Conservation (phyloP, 2,797 vertebrate species). For the Brachyalestes nurse region DNA sequence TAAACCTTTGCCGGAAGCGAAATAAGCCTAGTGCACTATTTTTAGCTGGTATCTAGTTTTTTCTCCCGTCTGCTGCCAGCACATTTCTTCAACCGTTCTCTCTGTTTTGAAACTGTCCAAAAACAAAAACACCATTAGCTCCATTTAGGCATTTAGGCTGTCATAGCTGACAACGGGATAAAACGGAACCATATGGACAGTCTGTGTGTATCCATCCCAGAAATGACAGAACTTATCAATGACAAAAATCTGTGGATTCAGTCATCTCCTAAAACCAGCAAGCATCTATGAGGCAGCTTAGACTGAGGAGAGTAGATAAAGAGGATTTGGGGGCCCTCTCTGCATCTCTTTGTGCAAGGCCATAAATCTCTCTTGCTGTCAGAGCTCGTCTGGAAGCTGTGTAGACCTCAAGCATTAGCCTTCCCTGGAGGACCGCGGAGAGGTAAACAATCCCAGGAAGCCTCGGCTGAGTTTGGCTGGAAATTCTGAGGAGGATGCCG, state of each 20-base stretch:
- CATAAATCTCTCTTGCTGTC: slow-evolving; percentile 43
- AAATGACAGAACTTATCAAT: slow-evolving; percentile 21
- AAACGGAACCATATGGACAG: slow-evolving; percentile 1
- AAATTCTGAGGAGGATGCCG: neutral
- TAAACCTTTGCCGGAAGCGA: slow-evolving; percentile 4
- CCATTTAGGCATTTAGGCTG: neutral
- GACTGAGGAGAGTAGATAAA: slow-evolving; percentile 38
- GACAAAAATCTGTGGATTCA: slow-evolving; percentile 20
- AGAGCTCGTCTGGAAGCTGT: slow-evolving; percentile 17
- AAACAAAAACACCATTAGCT: neutral
- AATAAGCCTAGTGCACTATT: neutral
- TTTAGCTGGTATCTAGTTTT: slow-evolving; percentile 2
- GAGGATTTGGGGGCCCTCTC: slow-evolving; percentile 37
- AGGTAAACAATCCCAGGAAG: slow-evolving; percentile 15
- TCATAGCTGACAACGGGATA: neutral
- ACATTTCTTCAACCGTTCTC: slow-evolving; percentile 5
- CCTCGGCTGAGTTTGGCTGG: neutral
- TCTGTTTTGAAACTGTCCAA: neutral
- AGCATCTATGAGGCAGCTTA: slow-evolving; percentile 26
- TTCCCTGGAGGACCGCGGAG: neutral
- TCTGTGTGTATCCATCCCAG: neutral
- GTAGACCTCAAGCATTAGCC: slow-evolving; percentile 10
- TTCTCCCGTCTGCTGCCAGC: neutral
- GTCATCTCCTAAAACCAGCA: slow-evolving; percentile 3
- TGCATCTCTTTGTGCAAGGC: slow-evolving; percentile 37